A percentile compares a stretch with the other conserved stretches of the same genome.
These are phyloP conservation scores for Agrochola macilenta DNA, from an alignment of 2,888 invertebrate genomes.

Conservation along the genomic window DNA sequence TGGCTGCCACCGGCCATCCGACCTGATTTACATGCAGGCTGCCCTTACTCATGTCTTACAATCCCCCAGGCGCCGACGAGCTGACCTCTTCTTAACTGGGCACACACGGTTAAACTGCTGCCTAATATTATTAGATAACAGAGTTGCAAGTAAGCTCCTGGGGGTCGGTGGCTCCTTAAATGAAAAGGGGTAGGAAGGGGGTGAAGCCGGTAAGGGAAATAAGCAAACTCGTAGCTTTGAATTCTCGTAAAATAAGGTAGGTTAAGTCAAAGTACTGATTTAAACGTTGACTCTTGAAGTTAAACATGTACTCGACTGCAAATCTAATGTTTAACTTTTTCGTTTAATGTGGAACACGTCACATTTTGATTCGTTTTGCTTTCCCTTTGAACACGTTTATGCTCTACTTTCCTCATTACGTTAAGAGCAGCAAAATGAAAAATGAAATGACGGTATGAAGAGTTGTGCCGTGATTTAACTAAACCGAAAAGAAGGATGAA, in stretches of 20 bases:
- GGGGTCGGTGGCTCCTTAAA: constrained; percentile 36
- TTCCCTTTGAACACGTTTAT: constrained; percentile 10
- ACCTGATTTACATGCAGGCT: constrained; percentile 44
- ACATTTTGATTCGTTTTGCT: constrained; percentile 34
- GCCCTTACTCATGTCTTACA: constrained; percentile 28
- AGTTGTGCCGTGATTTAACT: constrained; percentile 34
- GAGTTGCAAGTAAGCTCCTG: constrained; percentile 40
- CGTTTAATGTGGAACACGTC: constrained; percentile 24
- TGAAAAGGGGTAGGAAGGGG: constrained; percentile 32
- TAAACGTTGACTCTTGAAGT: constrained; percentile 44
- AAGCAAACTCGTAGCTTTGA: constrained; percentile 46
- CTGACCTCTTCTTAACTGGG: constrained; percentile 40
- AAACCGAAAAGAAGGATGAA: constrained; percentile 43
- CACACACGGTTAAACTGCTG: constrained; percentile 36
- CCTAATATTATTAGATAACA: constrained; percentile 55
- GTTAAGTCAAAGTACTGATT: constrained; percentile 47
- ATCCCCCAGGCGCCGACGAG: constrained; percentile 39
- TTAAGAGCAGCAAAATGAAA: constrained; percentile 11
- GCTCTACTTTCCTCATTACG: constrained; percentile 14
- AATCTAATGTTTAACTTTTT: constrained; percentile 44
- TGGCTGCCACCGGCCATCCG: constrained; percentile 29
- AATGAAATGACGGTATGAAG: constrained; percentile 10
- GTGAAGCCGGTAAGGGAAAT: constrained; percentile 31
- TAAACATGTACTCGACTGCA: constrained; percentile 37
- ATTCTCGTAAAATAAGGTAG: constrained; percentile 40